Evolutionary conservation across 2,113 vertebrate species (phyloP), one percentile per base, ranked within the genome.

Genomic region (Microcebus ravelobensis): DNA sequence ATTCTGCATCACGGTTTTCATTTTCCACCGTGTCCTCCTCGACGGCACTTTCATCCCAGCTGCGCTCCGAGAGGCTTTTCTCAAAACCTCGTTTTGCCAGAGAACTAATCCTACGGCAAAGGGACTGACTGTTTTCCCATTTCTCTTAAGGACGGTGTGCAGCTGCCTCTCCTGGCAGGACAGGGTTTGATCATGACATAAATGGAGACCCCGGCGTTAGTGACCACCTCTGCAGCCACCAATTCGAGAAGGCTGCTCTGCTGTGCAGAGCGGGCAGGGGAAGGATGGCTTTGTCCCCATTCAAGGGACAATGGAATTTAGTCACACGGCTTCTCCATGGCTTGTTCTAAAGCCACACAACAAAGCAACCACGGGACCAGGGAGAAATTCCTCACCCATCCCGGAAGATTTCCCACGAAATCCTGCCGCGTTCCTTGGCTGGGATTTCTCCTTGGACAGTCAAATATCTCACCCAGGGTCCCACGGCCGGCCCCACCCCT

Each of bases 121-220:
- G 23, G 12, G 15, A 25, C 68, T 67, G 2, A 25, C 68, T 67
- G 2, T 48, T 34, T 15, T 29, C 23, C n/a, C 0, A 0, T 45
- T 45, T 27, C 71, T 42, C 1, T 12, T 13, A 25, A 71, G 36
- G 36, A 2, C 12, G 21, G 70, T 25, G 36, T 12, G 67, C n/a
- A 45, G 67, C n/a, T 45, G 21, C 11, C 59, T 55, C 8, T 3
- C 3, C 3, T 34, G n/a, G 23, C 42, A n/a, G 42, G 17, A 34
- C 27, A 52, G 6, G 15, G 0, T 10, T 34, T 25, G 1, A 27
- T 23, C 29, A 1, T 6, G 50, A 36, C 52, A 9, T 0, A 20
- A 4, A 5, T 4, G 48, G 20, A 39, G 23, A 21, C 79, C 8
- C 15, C 0, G 1, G 36, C 6, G 0, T 13, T 3, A 3, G 42